Evolutionary conservation across 2,888 invertebrate genomes (phyloP).

Genomic region (Deilephila elpenor): DNA sequence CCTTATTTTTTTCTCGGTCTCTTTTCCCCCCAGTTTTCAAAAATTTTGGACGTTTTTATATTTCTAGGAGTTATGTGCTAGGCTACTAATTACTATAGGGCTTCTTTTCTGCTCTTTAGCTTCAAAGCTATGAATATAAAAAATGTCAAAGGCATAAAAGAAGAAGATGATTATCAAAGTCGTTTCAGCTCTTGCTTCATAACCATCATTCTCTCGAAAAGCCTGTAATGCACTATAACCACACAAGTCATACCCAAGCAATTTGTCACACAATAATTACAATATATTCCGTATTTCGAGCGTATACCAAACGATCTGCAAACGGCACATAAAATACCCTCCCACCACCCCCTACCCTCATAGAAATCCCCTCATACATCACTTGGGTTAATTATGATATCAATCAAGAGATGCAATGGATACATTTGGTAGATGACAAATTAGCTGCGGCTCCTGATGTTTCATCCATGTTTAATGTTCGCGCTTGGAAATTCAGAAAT

Average conservation of each 20-base stretch:
- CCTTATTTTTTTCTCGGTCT: too few relatives aligned
- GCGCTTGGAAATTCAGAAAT: background rate
- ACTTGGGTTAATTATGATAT: constrained; percentile 23
- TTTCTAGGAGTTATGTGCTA: too few relatives aligned
- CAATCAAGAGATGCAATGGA: constrained; percentile 26
- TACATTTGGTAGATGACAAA: constrained; percentile 17
- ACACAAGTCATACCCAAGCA: constrained; percentile 9
- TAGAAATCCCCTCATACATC: constrained; percentile 26
- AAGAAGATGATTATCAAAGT: too few relatives aligned
- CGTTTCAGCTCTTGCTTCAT: too few relatives aligned
- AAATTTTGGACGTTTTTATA: too few relatives aligned
- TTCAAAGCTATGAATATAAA: too few relatives aligned
- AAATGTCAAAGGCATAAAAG: too few relatives aligned
- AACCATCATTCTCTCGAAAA: background rate
- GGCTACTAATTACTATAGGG: too few relatives aligned
- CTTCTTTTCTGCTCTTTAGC: too few relatives aligned
- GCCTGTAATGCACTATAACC: background rate
- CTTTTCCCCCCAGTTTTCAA: too few relatives aligned
- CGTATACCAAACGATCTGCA: constrained; percentile 4
- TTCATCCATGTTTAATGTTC: constrained; percentile 11
- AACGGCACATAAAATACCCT: constrained; percentile 17
- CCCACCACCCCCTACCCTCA: background rate
- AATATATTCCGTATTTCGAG: constrained; percentile 19
- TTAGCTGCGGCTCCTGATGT: constrained; percentile 21
- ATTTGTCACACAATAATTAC: constrained; percentile 12